These are phyloP conservation scores for Synanthedon formicaeformis DNA, from an alignment of 2,888 invertebrate species.

Conservation along the genomic window DNA sequence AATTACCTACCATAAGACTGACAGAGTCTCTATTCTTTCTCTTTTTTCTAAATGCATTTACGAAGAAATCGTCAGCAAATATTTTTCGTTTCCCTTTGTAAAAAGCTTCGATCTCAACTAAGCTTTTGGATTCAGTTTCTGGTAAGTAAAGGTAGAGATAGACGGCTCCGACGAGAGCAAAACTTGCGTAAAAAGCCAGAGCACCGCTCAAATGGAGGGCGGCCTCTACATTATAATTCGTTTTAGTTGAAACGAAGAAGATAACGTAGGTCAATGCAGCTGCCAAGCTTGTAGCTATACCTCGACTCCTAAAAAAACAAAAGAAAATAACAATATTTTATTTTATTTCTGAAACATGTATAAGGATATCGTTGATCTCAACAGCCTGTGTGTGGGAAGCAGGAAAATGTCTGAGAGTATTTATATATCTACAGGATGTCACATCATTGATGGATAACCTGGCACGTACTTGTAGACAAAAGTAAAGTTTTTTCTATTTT, in stretches of 20 bases:
- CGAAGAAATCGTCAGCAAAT: conserved; percentile 54
- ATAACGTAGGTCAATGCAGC: conserved; percentile 63
- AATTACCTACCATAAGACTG: conserved; percentile 49
- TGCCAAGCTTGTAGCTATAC: conserved; percentile 61
- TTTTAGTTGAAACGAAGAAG: conserved; percentile 62
- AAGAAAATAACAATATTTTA: neutral
- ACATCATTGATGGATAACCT: no score
- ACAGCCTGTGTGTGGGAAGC: no score
- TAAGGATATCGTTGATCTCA: no score
- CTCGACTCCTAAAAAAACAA: conserved; percentile 54
- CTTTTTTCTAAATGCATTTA: conserved; percentile 49
- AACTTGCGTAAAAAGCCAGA: conserved; percentile 53
- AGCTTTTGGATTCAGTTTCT: conserved; percentile 65
- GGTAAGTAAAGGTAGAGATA: conserved; percentile 66
- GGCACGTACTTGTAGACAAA: no score
- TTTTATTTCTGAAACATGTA: no score
- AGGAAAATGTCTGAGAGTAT: no score
- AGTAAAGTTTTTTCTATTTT: no score
- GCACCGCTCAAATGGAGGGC: conserved; percentile 57
- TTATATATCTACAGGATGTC: no score
- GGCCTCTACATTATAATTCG: conserved; percentile 64
- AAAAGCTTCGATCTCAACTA: conserved; percentile 64
- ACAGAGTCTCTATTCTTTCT: conserved; percentile 22
- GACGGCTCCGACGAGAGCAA: conserved; percentile 54
- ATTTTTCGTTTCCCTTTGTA: conserved; percentile 49